Percentiles rank a stretch among this genome's conserved stretches.
Evolutionary conservation across 2,797 vertebrate species (phyloP).

Genomic region (Champsocephalus esox): DNA sequence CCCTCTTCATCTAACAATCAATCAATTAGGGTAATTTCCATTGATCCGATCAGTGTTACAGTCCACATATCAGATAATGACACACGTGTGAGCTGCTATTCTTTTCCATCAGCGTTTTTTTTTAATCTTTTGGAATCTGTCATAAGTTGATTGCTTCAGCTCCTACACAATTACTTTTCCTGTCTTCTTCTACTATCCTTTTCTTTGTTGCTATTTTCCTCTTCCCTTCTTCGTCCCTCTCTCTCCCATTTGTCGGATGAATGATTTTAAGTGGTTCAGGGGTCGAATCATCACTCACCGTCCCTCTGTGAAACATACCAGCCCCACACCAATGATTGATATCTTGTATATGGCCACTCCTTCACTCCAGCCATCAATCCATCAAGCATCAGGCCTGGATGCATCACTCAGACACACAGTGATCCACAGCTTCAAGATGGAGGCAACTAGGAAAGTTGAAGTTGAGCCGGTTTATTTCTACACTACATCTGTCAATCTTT

Average conservation of each 20-base stretch:
- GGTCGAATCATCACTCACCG: constrained; percentile 51
- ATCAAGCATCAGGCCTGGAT: constrained; percentile 42
- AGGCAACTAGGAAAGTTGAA: constrained; percentile 8
- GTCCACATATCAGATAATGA: constrained; percentile 28
- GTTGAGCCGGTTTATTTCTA: background rate
- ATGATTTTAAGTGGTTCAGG: constrained; percentile 44
- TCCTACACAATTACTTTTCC: background rate
- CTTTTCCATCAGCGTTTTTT: constrained; percentile 25
- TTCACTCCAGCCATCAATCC: constrained; percentile 52
- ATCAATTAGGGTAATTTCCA: constrained; percentile 53
- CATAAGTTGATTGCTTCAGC: background rate
- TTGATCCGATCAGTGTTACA: constrained; percentile 44
- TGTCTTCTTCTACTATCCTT: background rate
- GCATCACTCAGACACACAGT: constrained; percentile 33
- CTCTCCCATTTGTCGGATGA: constrained; percentile 33
- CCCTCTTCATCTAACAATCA: constrained; percentile 46
- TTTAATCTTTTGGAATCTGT: constrained; percentile 1
- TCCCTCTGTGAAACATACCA: constrained; percentile 37
- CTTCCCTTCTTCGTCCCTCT: background rate
- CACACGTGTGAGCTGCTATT: background rate
- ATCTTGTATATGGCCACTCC: constrained; percentile 31
- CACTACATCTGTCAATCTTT: background rate
- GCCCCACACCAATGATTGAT: constrained; percentile 56
- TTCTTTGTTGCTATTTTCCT: constrained; percentile 1
- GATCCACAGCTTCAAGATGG: constrained; percentile 21